Evolutionary conservation across 92 coral and sea anemone genomes (phyloP).

Genomic region (Epizoanthus ramosus): DNA sequence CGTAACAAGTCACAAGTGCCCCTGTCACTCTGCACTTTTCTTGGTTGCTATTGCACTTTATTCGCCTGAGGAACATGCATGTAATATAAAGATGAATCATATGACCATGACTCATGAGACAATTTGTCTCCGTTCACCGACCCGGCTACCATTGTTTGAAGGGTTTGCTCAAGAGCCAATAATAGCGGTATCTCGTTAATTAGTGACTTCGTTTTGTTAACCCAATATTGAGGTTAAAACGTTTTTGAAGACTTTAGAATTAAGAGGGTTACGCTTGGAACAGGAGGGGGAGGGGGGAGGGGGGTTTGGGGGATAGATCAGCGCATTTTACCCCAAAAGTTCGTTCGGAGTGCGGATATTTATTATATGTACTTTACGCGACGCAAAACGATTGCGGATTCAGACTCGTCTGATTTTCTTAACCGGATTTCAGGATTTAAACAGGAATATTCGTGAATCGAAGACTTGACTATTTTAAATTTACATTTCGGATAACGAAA

Average conservation of each 20-base stretch:
- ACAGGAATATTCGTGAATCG: no score
- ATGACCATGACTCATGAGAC: not conserved
- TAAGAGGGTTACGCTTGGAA: not conserved
- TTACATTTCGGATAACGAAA: no score
- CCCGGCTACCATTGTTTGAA: not conserved
- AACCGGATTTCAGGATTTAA: no score
- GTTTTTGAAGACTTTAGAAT: not conserved
- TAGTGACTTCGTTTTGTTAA: not conserved
- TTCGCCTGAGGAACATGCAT: not conserved
- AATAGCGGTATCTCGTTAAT: not conserved
- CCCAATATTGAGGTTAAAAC: not conserved
- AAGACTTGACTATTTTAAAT: no score
- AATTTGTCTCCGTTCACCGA: not conserved
- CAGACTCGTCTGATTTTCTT: no score
- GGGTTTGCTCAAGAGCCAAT: not conserved
- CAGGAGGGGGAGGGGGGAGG: no score
- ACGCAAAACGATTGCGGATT: no score
- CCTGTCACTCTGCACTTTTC: slow-evolving; percentile 3
- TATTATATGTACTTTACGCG: no score
- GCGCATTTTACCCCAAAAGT: no score
- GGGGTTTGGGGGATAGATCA: no score
- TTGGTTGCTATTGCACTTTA: slow-evolving; percentile 6
- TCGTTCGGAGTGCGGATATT: no score
- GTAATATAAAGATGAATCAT: not conserved
- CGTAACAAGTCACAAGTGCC: slow-evolving; percentile 6